phyloP scores from a whole-genome alignment of 2,797 vertebrate genomes.

The Macrochelys suwanniensis region DNA sequence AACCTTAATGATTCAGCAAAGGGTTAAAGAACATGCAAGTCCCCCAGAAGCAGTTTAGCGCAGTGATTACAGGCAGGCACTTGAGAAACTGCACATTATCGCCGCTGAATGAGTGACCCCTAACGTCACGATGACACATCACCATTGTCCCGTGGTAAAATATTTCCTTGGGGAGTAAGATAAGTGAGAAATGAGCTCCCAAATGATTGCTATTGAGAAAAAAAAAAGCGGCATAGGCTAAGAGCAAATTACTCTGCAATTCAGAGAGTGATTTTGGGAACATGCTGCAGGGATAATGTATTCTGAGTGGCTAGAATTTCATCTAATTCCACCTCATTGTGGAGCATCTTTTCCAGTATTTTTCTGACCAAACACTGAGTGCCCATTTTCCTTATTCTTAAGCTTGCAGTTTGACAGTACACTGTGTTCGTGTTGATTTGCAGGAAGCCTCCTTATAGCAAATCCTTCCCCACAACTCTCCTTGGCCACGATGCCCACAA shows the following conservation, averaged over 20 bases:
- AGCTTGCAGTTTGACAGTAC: constrained; percentile 13
- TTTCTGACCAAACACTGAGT: constrained; percentile 44
- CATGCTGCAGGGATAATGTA: constrained; percentile 78
- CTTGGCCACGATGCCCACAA: not conserved
- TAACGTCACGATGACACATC: constrained; percentile 48
- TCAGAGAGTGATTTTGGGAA: constrained; percentile 74
- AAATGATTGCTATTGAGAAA: constrained; percentile 52
- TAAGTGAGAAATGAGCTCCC: constrained; percentile 54
- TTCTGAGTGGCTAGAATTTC: constrained; percentile 79
- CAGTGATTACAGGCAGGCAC: constrained; percentile 25
- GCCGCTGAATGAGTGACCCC: constrained; percentile 41
- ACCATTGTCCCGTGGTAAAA: constrained; percentile 50
- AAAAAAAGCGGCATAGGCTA: constrained; percentile 66
- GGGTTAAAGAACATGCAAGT: constrained; percentile 50
- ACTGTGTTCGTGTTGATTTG: not conserved
- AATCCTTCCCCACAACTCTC: not conserved
- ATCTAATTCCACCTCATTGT: constrained; percentile 76
- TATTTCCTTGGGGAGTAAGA: constrained; percentile 61
- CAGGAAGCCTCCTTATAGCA: accelerated
- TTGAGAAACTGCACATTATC: constrained; percentile 28
- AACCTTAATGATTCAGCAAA: not conserved
- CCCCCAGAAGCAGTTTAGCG: not conserved
- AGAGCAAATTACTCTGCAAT: constrained; percentile 77
- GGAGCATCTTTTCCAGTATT: constrained; percentile 69
- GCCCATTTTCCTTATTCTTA: constrained; percentile 48